Conservation (phyloP, 2,888 invertebrate species). For the Esperia sulphurella region DNA sequence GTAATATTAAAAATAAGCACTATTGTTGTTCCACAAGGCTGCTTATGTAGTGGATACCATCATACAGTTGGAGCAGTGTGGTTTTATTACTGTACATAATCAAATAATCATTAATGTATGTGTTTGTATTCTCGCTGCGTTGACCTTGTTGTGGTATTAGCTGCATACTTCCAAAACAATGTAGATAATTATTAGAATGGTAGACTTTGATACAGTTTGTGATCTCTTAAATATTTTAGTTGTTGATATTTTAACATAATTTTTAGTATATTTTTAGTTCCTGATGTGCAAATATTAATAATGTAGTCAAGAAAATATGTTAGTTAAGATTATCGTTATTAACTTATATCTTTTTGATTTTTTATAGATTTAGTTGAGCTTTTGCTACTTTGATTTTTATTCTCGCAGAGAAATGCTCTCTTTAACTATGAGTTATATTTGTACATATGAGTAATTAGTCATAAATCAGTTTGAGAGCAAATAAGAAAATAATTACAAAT, state of each 20-base stretch:
- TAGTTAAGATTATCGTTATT: background rate
- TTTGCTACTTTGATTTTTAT: constrained; percentile 14
- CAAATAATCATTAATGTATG: too few relatives aligned
- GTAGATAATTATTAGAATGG: constrained; percentile 33
- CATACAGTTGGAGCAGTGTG: too few relatives aligned
- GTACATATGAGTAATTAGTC: background rate
- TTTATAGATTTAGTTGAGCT: constrained; percentile 10
- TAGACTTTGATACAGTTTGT: constrained; percentile 46
- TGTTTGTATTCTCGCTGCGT: too few relatives aligned
- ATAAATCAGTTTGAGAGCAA: background rate
- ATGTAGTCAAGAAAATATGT: background rate
- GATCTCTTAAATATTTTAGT: constrained; percentile 56
- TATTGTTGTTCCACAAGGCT: constrained; percentile 6
- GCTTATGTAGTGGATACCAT: background rate
- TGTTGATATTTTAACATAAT: constrained; percentile 31
- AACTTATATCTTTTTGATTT: constrained; percentile 14
- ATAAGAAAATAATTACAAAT: background rate
- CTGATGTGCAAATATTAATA: constrained; percentile 3
- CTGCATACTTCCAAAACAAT: constrained; percentile 26
- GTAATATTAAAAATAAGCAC: background rate
- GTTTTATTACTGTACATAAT: too few relatives aligned
- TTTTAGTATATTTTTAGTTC: constrained; percentile 14
- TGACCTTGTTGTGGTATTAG: background rate
- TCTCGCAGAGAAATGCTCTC: constrained; percentile 11
- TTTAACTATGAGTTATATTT: constrained; percentile 2